Evolutionary conservation across 2,113 vertebrate genomes (phyloP).

Genomic region (Ornithorhynchus anatinus): DNA sequence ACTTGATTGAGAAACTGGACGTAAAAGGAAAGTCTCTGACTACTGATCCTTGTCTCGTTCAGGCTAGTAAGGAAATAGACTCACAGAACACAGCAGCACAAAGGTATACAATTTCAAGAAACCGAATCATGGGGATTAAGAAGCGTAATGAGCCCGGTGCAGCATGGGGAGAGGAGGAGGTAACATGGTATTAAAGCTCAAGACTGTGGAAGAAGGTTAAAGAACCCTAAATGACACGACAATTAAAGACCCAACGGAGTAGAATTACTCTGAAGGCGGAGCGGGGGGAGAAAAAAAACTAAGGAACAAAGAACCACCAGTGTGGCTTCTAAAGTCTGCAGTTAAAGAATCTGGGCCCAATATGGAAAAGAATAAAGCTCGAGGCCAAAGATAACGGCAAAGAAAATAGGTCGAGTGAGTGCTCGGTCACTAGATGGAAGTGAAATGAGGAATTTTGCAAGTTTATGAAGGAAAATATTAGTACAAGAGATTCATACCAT

Average conservation of each 20-base stretch:
- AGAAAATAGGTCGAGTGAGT: not conserved
- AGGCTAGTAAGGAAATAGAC: conserved; percentile 36
- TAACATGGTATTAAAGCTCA: conserved; percentile 41
- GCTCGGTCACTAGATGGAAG: not conserved
- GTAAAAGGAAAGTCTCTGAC: conserved; percentile 29
- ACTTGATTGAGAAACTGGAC: conserved; percentile 34
- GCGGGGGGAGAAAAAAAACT: not conserved
- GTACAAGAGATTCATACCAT: not conserved
- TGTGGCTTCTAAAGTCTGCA: conserved; percentile 30
- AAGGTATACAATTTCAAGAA: conserved; percentile 52
- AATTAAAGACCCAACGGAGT: conserved; percentile 46
- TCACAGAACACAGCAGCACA: conserved; percentile 29
- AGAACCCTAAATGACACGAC: conserved; percentile 26
- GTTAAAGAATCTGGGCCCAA: conserved; percentile 18
- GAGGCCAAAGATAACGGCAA: conserved; percentile 15
- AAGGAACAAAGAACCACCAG: conserved; percentile 52
- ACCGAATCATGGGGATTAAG: conserved; percentile 56
- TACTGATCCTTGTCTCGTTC: conserved; percentile 30
- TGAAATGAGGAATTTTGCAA: conserved; percentile 13
- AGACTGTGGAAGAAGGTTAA: conserved; percentile 43
- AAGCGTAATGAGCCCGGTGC: conserved; percentile 48
- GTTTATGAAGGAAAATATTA: not conserved
- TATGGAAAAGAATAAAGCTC: conserved; percentile 48
- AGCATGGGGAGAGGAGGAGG: conserved; percentile 24
- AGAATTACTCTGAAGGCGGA: conserved; percentile 34